These are phyloP conservation scores for Antennarius striatus DNA, from an alignment of 2,113 vertebrate genomes.

Conservation along the genomic window DNA sequence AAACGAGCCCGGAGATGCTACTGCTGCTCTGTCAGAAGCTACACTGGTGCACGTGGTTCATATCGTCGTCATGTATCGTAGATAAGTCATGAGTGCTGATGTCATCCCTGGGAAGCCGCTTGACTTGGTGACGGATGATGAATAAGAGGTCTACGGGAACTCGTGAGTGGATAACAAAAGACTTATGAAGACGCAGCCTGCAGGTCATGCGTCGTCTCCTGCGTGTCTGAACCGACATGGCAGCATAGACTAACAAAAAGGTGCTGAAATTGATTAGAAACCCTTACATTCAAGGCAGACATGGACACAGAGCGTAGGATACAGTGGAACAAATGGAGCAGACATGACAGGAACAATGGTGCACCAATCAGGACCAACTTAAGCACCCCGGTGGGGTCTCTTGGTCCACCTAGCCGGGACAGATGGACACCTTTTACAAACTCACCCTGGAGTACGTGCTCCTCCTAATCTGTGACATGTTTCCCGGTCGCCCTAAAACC, in stretches of 20 bases:
- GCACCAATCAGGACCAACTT: slow-evolving; percentile 27
- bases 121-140: slow-evolving; percentile 52
- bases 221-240: slow-evolving; percentile 18
- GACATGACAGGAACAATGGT: slow-evolving; percentile 33
- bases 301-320: slow-evolving; percentile 34
- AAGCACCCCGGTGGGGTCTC: not conserved
- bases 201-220: not conserved
- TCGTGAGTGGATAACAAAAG: slow-evolving; percentile 24
- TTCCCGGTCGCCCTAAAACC: slow-evolving; percentile 27
- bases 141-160: slow-evolving; percentile 57
- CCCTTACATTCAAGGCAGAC: slow-evolving; percentile 24
- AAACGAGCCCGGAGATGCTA: not conserved
- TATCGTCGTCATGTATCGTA: not conserved
- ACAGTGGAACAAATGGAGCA: slow-evolving; percentile 51
- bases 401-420: slow-evolving; percentile 13
- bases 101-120: slow-evolving; percentile 47
- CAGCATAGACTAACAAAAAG: slow-evolving; percentile 55
- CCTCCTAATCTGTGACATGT: slow-evolving; percentile 91
- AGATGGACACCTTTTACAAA: slow-evolving; percentile 21
- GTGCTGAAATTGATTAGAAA: slow-evolving; percentile 36
- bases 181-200: not conserved
- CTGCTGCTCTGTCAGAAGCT: not conserved
- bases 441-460: slow-evolving; percentile 88
- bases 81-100: slow-evolving; percentile 34
- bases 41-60: not conserved